Evolutionary conservation across 2,888 invertebrate genomes (phyloP), one percentile per base, ranked within the genome.

Genomic region (Drosophila peninsularis): DNA sequence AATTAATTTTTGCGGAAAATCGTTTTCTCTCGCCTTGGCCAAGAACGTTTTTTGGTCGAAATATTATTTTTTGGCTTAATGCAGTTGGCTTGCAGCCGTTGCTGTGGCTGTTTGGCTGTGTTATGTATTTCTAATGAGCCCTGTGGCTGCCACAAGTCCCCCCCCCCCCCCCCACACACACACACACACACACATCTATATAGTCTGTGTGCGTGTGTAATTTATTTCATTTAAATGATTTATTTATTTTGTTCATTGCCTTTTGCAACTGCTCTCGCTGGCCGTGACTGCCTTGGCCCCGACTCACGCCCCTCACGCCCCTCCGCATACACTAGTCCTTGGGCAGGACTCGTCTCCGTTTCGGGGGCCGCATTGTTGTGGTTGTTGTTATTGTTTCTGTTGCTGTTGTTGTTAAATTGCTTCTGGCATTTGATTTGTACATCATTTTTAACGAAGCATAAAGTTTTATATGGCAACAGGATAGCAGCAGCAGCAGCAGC

Each of bases 371-470:
- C 71, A 75, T 74, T 80, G 78, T 71, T 77, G 63, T 68, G 60
- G 44, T 21, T 45, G 44, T 37, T 66, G 66, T 50, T 75, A 68
- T 44, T 60, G 45, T 50, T 68, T 13, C 19, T 32, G 47, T 13
- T 49, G 62, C 32, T 63, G 70, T 67, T 82, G 79, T 69, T 75
- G 82, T 78, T 69, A 75, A 88, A 85, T 84, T 84, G 88, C 88
- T 84, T 76, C 78, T 82, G 84, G 88, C 84, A 88, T 84, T 84
- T 84, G 84, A 84, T 84, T 88, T 82, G 88, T 82, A 82, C 82
- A 83, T 87, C 84, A 86, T 86, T 82, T 82, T 82, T 86, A 86
- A 86, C 84, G 87, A 86, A 82, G 84, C 87, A 81, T 78, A 86
- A 78, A 71, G 74, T 83, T 83, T 75, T 78, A 71, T 78, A 70